Evolutionary conservation across 2,888 invertebrate species (phyloP), one percentile per base, ranked within the genome.

Genomic region (Melipona bicolor): DNA sequence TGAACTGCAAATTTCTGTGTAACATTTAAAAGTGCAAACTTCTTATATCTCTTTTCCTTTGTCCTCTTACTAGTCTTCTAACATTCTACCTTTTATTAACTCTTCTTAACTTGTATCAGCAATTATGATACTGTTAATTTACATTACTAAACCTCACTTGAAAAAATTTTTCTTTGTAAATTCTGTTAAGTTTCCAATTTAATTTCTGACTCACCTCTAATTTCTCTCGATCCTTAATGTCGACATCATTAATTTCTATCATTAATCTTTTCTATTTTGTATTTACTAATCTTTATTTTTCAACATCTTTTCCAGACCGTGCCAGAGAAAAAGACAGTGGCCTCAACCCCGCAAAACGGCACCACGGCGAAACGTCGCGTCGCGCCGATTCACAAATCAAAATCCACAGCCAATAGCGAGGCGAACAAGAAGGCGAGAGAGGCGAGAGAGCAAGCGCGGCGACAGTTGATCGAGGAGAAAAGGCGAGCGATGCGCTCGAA

Each of bases 381-480:
- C 61, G 77, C 91, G 32, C 72, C 91, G 5, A 83, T 88, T 19
- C 91, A 90, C 78, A 94, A 93, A 89, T 80, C 90, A 36, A 94
- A 94, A 81, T 84, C 92, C 49, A 90, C 92, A 27, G 90, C 91
- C 2, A 92, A 91, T 78, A 95, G 95, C 86, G 95, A 95, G 90
- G 95, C 95, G 11, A 95, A 94, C 89, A 93, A 94, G 50, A 94
- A 93, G 88, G 85, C 85, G 85, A 95, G 97, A 3, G 97, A 97
- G 92, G 96, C 96, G 0, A 90, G 94, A 11, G 96, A 96, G 87
- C 95, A 96, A 88, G 97, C 97, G 64, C 96, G 98, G 85, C 97
- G 97, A 90, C 97, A 97, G 90, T 96, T 98, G 96, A 94, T 98
- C 87, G 98, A 98, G 90, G 97, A 96, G 92, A 96, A 95, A 94